Conservation (phyloP, 1,140 invertebrate species). For the Philopotamus ludificatus region DNA sequence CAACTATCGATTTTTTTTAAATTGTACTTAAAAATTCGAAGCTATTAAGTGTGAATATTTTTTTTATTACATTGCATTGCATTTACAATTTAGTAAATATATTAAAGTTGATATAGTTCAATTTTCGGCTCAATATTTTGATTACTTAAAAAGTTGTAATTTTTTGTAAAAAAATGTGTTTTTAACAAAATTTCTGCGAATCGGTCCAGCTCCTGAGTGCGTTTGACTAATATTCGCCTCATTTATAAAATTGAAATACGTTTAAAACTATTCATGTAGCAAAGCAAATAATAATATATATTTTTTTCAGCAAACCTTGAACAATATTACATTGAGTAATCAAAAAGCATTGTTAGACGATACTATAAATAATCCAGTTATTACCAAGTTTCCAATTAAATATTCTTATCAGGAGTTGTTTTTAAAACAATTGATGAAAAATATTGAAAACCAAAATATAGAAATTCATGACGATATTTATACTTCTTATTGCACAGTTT, state of each 20-base stretch:
- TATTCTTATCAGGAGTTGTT: conserved; percentile 54
- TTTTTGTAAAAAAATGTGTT: too few relatives aligned
- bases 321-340: conserved; percentile 32
- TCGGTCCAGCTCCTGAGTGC: too few relatives aligned
- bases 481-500: conserved; percentile 47
- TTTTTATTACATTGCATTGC: too few relatives aligned
- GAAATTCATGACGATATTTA: conserved; percentile 54
- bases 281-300: conserved; percentile 10
- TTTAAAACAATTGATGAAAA: conserved; percentile 51
- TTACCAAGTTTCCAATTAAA: conserved; percentile 52
- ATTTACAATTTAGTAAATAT: too few relatives aligned
- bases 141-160: too few relatives aligned
- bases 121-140: too few relatives aligned
- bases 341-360: conserved; percentile 49
- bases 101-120: too few relatives aligned
- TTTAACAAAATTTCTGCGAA: too few relatives aligned
- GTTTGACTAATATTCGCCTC: too few relatives aligned
- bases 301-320: neutral
- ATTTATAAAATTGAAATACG: neutral
- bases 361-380: conserved; percentile 49
- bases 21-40: too few relatives aligned
- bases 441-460: conserved; percentile 47
- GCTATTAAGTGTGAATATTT: too few relatives aligned
- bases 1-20: too few relatives aligned
- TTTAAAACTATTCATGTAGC: neutral